phyloP scores from a whole-genome alignment of 2,888 invertebrate genomes.

The Syritta pipiens region DNA sequence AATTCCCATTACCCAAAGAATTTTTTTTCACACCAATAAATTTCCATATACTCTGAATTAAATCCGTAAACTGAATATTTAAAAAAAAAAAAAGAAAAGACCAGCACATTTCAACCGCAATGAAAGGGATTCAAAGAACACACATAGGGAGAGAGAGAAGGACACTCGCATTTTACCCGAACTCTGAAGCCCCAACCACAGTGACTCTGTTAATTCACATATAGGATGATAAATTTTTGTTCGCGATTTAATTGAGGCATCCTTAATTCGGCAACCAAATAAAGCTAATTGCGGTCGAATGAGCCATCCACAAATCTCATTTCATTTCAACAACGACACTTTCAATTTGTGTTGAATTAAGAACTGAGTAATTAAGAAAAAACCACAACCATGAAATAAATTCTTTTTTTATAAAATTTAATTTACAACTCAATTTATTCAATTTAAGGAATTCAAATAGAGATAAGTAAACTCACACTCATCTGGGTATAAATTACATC shows the following conservation, averaged over 20 bases:
- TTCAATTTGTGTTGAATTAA: conserved; percentile 44
- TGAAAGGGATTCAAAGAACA: no score
- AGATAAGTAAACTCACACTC: no score
- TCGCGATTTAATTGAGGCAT: conserved; percentile 34
- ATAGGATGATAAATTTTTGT: conserved; percentile 33
- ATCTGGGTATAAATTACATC: no score
- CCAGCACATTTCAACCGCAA: neutral
- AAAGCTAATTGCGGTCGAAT: conserved; percentile 62
- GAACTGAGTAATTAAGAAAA: conserved; percentile 38
- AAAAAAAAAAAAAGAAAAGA: conserved; percentile 2
- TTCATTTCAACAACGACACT: conserved; percentile 45
- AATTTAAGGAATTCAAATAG: neutral
- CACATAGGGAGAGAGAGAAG: no score
- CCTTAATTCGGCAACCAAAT: conserved; percentile 54
- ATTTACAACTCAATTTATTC: neutral
- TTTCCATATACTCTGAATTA: conserved; percentile 37
- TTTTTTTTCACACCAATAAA: conserved; percentile 48
- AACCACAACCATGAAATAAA: neutral
- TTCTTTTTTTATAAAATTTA: conserved; percentile 14
- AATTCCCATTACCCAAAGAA: conserved; percentile 44
- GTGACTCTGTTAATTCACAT: neutral
- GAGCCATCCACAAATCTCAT: conserved; percentile 43
- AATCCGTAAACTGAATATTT: conserved; percentile 17
- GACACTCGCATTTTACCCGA: no score
- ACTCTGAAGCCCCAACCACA: neutral